phyloP scores from a whole-genome alignment of 2,888 invertebrate genomes.

The Aporophyla lueneburgensis region DNA sequence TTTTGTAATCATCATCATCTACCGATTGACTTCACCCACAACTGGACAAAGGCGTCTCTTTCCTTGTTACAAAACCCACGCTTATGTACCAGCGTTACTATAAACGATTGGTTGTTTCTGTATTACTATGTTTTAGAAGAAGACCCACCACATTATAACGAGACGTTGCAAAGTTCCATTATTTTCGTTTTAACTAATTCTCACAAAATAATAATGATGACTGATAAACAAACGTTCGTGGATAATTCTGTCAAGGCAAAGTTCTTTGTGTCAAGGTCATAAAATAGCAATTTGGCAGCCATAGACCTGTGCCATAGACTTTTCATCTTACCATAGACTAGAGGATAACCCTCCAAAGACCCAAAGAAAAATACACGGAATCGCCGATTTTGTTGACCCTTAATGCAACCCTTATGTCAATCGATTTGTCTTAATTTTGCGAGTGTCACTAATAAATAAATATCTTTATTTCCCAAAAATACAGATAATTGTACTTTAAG shows the following conservation, averaged over 20 bases:
- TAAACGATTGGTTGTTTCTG: not conserved
- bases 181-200: not conserved
- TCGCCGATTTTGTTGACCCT: no score
- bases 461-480: no score
- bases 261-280: not conserved
- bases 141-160: constrained; percentile 30
- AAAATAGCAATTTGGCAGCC: not conserved
- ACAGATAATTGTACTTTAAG: no score
- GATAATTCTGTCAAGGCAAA: constrained; percentile 7
- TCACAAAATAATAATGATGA: no score
- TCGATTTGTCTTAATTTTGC: no score
- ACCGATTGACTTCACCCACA: not conserved
- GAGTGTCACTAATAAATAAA: no score
- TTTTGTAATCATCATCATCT: not conserved
- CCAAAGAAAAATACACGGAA: not conserved
- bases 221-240: not conserved
- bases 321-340: not conserved
- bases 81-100: not conserved
- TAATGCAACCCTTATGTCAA: no score
- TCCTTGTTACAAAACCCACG: not conserved
- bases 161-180: not conserved
- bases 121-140: not conserved
- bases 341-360: not conserved
- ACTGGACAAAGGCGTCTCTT: not conserved
- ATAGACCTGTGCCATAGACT: not conserved